A percentile compares a stretch with the other conserved stretches of the same genome.
phyloP scores from a whole-genome alignment of 2,113 vertebrate genomes.

The Alaudala cheleensis region DNA sequence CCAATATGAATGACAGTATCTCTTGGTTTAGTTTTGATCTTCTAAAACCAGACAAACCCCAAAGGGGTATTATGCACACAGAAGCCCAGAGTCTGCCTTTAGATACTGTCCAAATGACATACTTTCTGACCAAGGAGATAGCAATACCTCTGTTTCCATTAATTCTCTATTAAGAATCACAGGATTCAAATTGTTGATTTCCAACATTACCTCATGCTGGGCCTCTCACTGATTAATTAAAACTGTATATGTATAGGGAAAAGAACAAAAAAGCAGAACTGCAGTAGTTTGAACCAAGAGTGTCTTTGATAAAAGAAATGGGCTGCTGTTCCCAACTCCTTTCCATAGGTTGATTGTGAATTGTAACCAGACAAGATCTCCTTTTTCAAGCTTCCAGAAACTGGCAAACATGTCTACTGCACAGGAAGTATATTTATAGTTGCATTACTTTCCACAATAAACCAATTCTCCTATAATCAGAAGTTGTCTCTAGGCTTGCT shows the following conservation, averaged over 20 bases:
- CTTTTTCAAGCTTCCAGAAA: slow-evolving; percentile 49
- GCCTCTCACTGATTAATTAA: slow-evolving; percentile 35
- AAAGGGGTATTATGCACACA: slow-evolving; percentile 13
- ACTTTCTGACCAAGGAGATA: slow-evolving; percentile 15
- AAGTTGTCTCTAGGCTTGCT: background rate
- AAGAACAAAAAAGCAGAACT: slow-evolving; percentile 1
- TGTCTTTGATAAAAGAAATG: slow-evolving; percentile 2
- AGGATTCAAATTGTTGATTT: slow-evolving; percentile 8
- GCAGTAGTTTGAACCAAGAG: background rate
- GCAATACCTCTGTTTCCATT: slow-evolving; percentile 28
- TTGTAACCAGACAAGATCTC: slow-evolving; percentile 56
- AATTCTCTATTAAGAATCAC: slow-evolving; percentile 20
- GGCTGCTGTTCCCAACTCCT: slow-evolving; percentile 8
- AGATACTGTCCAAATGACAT: background rate
- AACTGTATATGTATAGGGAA: background rate
- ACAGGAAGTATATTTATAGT: slow-evolving; percentile 68
- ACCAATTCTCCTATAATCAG: slow-evolving; percentile 38
- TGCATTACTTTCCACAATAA: slow-evolving; percentile 44
- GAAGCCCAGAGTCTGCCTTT: background rate
- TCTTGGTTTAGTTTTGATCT: slow-evolving; percentile 1
- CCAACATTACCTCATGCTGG: slow-evolving; percentile 30
- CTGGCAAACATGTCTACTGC: slow-evolving; percentile 27
- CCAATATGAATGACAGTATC: background rate
- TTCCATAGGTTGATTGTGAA: slow-evolving; percentile 64
- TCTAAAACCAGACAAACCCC: background rate